These are phyloP conservation scores for Boloria euphrosyne DNA, from an alignment of 2,888 invertebrate species.

Conservation along the genomic window DNA sequence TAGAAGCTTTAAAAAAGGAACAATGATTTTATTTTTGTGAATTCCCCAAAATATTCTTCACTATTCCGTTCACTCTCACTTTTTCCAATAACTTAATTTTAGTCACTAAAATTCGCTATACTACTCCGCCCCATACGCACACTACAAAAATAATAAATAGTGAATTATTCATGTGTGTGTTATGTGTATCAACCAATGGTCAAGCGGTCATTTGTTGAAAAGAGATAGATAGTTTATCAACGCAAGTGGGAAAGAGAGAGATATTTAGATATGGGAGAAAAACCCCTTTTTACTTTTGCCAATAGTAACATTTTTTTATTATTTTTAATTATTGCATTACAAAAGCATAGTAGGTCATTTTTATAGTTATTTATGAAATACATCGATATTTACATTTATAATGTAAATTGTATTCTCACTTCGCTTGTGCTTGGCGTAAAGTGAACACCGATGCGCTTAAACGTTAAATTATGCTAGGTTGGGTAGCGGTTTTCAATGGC, in stretches of 20 bases:
- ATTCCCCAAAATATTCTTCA: no score
- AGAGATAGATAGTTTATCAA: slow-evolving; percentile 45
- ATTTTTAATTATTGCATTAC: no score
- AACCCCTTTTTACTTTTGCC: slow-evolving; percentile 6
- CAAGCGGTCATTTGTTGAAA: slow-evolving; percentile 65
- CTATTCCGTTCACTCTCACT: no score
- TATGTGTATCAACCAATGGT: slow-evolving; percentile 64
- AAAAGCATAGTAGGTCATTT: no score
- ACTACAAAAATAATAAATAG: slow-evolving; percentile 12
- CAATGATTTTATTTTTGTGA: neutral
- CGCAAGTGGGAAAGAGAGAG: slow-evolving; percentile 33
- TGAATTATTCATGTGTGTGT: slow-evolving; percentile 20
- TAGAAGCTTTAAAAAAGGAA: neutral
- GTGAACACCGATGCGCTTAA: no score
- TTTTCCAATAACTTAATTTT: neutral
- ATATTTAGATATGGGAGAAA: slow-evolving; percentile 32
- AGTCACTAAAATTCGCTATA: neutral
- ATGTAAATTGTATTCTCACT: neutral
- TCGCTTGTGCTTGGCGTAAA: neutral
- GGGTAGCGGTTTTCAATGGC: no score
- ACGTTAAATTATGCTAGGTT: no score
- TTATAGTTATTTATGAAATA: no score
- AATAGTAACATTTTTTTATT: slow-evolving; percentile 15
- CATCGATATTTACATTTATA: no score
- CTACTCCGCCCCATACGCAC: slow-evolving; percentile 25